Base-by-base conservation (phyloP, 2,888 invertebrate genomes). In the Eupithecia insigniata region DNA sequence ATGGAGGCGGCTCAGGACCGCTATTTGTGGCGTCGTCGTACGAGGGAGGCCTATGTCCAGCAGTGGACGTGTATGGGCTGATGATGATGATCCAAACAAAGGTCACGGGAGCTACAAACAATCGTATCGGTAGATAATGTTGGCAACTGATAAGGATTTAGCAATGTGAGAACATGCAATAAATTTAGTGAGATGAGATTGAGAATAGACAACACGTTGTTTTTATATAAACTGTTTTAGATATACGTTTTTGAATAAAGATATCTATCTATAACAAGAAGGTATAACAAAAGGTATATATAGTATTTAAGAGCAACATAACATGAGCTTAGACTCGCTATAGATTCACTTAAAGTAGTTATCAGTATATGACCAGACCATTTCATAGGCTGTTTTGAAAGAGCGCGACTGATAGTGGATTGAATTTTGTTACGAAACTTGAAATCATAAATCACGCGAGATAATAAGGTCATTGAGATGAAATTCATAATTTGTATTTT, bases 71-170 rank as follows among this genome's bases (percentile, higher is more conserved):
- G n/a, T n/a, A n/a, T n/a, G n/a, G n/a, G n/a, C n/a, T n/a, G n/a
- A n/a, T n/a, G n/a, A n/a, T n/a, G n/a, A n/a, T n/a, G n/a, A n/a
- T n/a, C n/a, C n/a, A n/a, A n/a, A n/a, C n/a, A n/a, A 26, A 77
- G 77, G 79, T 77, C 79, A 77, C 67, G 71, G 65, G 66, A 68
- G 51, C 39, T 73, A 70, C 66, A 73, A 75, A 72, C 75, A 76
- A 75, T 73, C 66, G 28, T 68, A 76, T 69, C 72, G 51, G 12
- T 39, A 71, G 67, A 67, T 75, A 73, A 67, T 72, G 68, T 67
- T 66, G 71, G 60, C 30, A 46, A 55, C 67, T 71, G 76, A 77
- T 76, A 76, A 75, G 60, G 58, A 32, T 26, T 30, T 51, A 14
- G 55, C 66, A 65, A 58, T 65, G 46, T 67, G 69, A 64, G 39